These are phyloP conservation scores for Lochmaea capreae DNA, from an alignment of 2,888 invertebrate species.

Conservation along the genomic window DNA sequence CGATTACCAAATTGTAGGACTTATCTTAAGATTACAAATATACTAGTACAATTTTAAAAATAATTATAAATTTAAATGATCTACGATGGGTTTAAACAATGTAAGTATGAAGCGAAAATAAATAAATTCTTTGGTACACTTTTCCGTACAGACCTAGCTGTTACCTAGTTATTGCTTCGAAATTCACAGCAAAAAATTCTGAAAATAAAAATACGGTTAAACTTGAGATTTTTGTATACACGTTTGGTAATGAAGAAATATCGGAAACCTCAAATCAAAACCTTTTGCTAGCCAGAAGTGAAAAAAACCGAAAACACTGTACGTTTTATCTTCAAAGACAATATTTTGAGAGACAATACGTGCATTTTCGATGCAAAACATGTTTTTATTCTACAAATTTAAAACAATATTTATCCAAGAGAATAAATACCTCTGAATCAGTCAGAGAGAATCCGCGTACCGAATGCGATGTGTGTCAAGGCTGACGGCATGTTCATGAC, in stretches of 20 bases:
- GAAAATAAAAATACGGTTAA: constrained; percentile 15
- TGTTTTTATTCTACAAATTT: too few species aligned
- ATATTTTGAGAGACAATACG: too few species aligned
- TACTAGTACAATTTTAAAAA: too few species aligned
- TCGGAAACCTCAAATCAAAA: neutral
- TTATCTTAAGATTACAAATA: too few species aligned
- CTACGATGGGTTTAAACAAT: constrained; percentile 6
- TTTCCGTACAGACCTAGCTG: constrained; percentile 15
- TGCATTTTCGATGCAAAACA: too few species aligned
- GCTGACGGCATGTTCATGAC: constrained; percentile 2
- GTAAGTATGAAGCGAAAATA: constrained; percentile 21
- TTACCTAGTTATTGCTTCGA: constrained; percentile 30
- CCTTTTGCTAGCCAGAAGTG: too few species aligned
- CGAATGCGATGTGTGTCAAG: constrained; percentile 6
- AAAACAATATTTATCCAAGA: neutral
- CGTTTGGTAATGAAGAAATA: neutral
- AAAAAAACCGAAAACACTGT: too few species aligned
- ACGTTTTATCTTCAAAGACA: too few species aligned
- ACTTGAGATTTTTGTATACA: too few species aligned
- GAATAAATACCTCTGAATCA: neutral
- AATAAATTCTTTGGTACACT: constrained; percentile 33
- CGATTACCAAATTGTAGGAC: too few species aligned
- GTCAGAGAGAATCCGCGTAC: too few species aligned
- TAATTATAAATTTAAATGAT: neutral
- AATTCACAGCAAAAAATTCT: constrained; percentile 28